Evolutionary conservation across 2,888 invertebrate species (phyloP), one percentile per base, ranked within the genome.

Genomic region (Ormyrus rosae): DNA sequence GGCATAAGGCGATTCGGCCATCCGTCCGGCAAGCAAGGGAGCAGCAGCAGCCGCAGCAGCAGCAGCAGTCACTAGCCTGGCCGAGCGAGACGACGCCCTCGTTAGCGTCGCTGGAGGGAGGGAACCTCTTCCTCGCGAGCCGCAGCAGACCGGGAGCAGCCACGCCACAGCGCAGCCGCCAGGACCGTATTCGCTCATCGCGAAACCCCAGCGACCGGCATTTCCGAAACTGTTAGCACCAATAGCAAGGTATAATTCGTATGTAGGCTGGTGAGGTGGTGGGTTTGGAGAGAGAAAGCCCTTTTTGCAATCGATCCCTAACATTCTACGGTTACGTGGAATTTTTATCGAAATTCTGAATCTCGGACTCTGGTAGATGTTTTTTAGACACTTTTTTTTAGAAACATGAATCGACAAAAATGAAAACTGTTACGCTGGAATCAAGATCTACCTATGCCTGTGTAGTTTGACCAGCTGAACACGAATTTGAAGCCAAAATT

Each of bases 161-260:
- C 65, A 73, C 48, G 77, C 9, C 13, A 61, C 71, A 71, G 63
- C 58, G 81, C 34, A 34, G 34, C 51, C 63, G 80, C 63, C 73
- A 68, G 68, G 79, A 80, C 58, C 79, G 79, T 48, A 60, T 73
- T 85, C 84, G 83, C 82, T 82, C 81, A 79, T 83, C 84, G 83
- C 85, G 84, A 87, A 85, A 87, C 85, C 87, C 87, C 86, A 86
- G 88, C 87, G 87, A 88, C 85, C 87, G 87, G 87, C 88, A 88
- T 87, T 89, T 87, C 85, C 86, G 87, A 88, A 90, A 90, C 86
- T 90, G 90, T 90, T 90, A 90, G 90, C 90, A 90, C 89, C 90
- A 87, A 88, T 90, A 89, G 89, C 87, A 89, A 89, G 90, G 90
- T 87, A 86, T 4, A 4, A 34, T 0, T 34, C 34, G 34, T 4